These are phyloP conservation scores for Pterostichus niger DNA, from an alignment of 2,888 invertebrate species.

Conservation along the genomic window DNA sequence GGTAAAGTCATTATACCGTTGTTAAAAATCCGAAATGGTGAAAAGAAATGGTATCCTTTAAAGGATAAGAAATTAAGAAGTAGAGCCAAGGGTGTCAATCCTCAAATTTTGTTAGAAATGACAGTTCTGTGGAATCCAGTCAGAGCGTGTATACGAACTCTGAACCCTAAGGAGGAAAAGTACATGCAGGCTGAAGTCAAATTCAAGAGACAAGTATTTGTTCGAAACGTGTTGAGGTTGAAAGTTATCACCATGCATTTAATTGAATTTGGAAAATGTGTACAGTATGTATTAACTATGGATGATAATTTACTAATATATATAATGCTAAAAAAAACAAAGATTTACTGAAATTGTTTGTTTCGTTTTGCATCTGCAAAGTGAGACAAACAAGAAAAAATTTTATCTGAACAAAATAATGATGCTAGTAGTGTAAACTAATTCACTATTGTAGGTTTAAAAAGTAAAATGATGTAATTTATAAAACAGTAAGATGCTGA, in stretches of 20 bases:
- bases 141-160: slow-evolving; percentile 93
- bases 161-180: slow-evolving; percentile 97
- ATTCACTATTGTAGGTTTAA: too few species aligned
- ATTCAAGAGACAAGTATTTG: slow-evolving; percentile 96
- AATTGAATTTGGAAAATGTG: slow-evolving; percentile 92
- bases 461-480: too few species aligned
- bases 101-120: slow-evolving; percentile 95
- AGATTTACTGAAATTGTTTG: too few species aligned
- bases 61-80: slow-evolving; percentile 96
- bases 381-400: too few species aligned
- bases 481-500: too few species aligned
- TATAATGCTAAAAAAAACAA: too few species aligned
- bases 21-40: slow-evolving; percentile 91
- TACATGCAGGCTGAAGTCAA: slow-evolving; percentile 96
- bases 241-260: slow-evolving; percentile 94
- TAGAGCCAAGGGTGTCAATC: slow-evolving; percentile 94
- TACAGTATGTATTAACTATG: slow-evolving; percentile 85
- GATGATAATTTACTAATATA: neutral
- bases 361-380: too few species aligned
- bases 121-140: slow-evolving; percentile 95
- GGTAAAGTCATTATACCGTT: slow-evolving; percentile 95
- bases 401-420: too few species aligned
- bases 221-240: slow-evolving; percentile 94
- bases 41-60: slow-evolving; percentile 96
- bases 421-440: too few species aligned